These are phyloP conservation scores for Bombus pyrosoma DNA, from an alignment of 1,140 invertebrate species.

Conservation along the genomic window DNA sequence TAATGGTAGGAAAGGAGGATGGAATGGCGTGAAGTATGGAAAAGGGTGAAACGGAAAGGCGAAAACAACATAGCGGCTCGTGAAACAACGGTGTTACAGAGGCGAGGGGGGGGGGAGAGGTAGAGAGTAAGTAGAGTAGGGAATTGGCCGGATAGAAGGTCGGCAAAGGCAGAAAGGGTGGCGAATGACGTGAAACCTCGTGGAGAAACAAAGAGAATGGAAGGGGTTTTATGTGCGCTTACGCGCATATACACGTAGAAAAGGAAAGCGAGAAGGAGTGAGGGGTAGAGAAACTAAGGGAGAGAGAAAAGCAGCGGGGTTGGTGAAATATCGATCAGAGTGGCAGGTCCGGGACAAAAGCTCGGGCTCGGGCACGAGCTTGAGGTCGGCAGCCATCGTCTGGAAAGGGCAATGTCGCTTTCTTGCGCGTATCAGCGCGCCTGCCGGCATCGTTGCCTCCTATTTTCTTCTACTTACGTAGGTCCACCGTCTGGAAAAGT, in stretches of 20 bases:
- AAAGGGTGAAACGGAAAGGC: neutral
- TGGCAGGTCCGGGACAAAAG: conserved; percentile 21
- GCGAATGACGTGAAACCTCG: neutral
- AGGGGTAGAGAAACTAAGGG: neutral
- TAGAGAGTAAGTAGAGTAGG: neutral
- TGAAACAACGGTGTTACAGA: neutral
- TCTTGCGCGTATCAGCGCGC: neutral
- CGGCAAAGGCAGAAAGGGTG: neutral
- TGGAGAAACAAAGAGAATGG: conserved; percentile 2
- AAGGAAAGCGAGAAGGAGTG: neutral
- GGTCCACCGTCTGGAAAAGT: conserved; percentile 14
- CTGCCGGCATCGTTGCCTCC: neutral
- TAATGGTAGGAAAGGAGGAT: neutral
- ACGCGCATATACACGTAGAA: neutral
- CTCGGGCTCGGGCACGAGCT: neutral
- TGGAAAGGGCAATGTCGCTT: neutral
- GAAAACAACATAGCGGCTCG: neutral
- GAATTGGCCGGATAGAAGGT: neutral
- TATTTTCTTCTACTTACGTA: conserved; percentile 37
- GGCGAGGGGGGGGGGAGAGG: too few relatives aligned
- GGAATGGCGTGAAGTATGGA: too few relatives aligned
- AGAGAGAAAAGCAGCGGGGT: neutral
- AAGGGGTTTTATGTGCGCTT: neutral
- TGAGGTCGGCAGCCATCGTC: conserved; percentile 13
- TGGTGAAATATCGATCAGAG: conserved; percentile 23